Conservation (phyloP, 2,888 invertebrate genomes). For the Stramonita haemastoma region DNA sequence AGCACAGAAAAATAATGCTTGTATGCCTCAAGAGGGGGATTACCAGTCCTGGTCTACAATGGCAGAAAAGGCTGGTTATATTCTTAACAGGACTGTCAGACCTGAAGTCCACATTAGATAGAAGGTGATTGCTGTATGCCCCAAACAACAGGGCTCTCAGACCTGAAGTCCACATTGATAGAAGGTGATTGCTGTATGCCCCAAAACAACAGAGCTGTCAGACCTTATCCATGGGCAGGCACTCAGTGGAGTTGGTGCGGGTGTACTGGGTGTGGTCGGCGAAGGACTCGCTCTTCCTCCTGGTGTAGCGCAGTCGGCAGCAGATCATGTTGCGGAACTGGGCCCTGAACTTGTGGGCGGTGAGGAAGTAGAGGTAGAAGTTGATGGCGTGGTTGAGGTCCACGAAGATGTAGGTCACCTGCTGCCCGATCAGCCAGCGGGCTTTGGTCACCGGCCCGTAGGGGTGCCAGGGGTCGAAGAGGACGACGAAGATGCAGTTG, state of each 20-base stretch:
- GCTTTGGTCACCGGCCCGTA: constrained; percentile 26
- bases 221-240: constrained; percentile 8
- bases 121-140: too few relatives aligned
- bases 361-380: constrained; percentile 66
- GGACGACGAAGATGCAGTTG: constrained; percentile 41
- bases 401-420: constrained; percentile 54
- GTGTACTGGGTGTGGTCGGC: constrained; percentile 36
- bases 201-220: background rate
- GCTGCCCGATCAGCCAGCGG: constrained; percentile 34
- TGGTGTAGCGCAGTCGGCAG: background rate
- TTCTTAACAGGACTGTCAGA: too few relatives aligned
- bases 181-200: too few relatives aligned
- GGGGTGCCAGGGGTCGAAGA: constrained; percentile 16
- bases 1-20: too few relatives aligned
- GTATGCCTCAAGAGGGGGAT: too few relatives aligned
- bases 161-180: too few relatives aligned
- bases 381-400: constrained; percentile 67
- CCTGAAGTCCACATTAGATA: too few relatives aligned
- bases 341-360: constrained; percentile 59
- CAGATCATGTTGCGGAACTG: constrained; percentile 49
- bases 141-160: too few relatives aligned
- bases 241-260: constrained; percentile 32
- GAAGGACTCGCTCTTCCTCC: constrained; percentile 33
- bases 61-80: too few relatives aligned
- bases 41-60: too few relatives aligned